Base-by-base conservation (phyloP, 2,888 invertebrate genomes). In the Eupsilia transversa region DNA sequence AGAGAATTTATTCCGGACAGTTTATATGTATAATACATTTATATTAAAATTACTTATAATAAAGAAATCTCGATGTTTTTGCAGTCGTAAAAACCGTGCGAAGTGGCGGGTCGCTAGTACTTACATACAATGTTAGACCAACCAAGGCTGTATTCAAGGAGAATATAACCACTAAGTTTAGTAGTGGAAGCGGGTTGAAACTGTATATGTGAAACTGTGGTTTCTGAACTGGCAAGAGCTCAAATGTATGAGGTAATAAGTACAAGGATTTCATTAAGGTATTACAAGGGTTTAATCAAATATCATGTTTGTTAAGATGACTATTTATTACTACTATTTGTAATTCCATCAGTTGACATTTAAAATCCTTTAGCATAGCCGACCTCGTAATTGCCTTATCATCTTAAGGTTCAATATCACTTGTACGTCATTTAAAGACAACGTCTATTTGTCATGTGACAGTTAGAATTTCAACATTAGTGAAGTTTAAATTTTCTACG, bases 91-190 rank as follows among this genome's bases (percentile, higher is more conserved):
- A n/a, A n/a, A n/a, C n/a, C n/a, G n/a, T n/a, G n/a, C n/a, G n/a
- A n/a, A n/a, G n/a, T n/a, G n/a, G n/a, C n/a, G n/a, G n/a, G n/a
- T n/a, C n/a, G n/a, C n/a, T n/a, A n/a, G n/a, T n/a, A n/a, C n/a
- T n/a, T 43, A 49, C 27, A 57, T 57, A n/a, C 57, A 59, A 57
- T 68, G 56, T 35, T 65, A 66, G 20, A 69, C 41, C 41, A 59
- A 66, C 52, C 23, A 35, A 65, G 14, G 23, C 41, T 33, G n/a
- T 56, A 56, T 68, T 30, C 49, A 52, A 43, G 27, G 20, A 76
- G 43, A 43, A 43, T 64, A 33, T 52, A 59, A 76, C 33, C 23
- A 43, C 14, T 14, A 57, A 20, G 30, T 64, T 43, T 43, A 54
- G 38, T 27, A 30, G n/a, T 33, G 1, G 17, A 38, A 27, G 27